Evolutionary conservation across 2,888 invertebrate species (phyloP).

Genomic region (Digitonthophagus gazella): DNA sequence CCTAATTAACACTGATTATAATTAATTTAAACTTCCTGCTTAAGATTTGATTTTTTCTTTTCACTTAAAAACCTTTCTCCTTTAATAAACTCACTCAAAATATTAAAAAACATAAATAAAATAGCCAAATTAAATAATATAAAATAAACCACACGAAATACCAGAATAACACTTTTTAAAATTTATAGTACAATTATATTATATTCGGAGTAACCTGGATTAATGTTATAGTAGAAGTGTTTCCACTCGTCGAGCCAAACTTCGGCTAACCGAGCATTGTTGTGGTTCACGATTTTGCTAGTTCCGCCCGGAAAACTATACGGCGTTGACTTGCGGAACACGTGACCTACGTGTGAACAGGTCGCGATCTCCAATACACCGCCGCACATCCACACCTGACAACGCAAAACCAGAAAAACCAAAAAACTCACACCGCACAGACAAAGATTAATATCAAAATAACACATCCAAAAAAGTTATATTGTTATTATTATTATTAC

Average conservation of each 20-base stretch:
- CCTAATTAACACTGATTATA: too few species aligned
- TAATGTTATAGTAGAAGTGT: conserved; percentile 98
- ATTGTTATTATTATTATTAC: too few species aligned
- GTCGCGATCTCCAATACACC: conserved; percentile 93
- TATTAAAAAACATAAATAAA: too few species aligned
- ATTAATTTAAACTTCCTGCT: too few species aligned
- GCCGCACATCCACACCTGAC: conserved; percentile 98
- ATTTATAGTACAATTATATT: too few species aligned
- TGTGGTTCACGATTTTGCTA: conserved; percentile 96
- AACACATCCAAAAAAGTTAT: background rate
- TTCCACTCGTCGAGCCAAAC: conserved; percentile 99
- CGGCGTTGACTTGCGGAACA: conserved; percentile 96
- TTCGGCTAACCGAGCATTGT: conserved; percentile 96
- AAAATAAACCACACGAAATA: too few species aligned
- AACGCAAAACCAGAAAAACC: background rate
- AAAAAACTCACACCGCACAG: too few species aligned
- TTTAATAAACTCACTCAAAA: too few species aligned
- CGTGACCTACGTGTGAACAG: conserved; percentile 95
- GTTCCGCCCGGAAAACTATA: conserved; percentile 98
- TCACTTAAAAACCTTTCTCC: too few species aligned
- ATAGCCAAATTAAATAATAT: too few species aligned
- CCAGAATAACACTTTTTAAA: too few species aligned
- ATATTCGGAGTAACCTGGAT: conserved; percentile 77
- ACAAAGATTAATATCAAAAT: background rate
- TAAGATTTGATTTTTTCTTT: too few species aligned